Percentiles rank a stretch among this genome's conserved stretches.
These are phyloP conservation scores for Tetanocera ferruginea DNA, from an alignment of 2,888 invertebrate species.

Conservation along the genomic window DNA sequence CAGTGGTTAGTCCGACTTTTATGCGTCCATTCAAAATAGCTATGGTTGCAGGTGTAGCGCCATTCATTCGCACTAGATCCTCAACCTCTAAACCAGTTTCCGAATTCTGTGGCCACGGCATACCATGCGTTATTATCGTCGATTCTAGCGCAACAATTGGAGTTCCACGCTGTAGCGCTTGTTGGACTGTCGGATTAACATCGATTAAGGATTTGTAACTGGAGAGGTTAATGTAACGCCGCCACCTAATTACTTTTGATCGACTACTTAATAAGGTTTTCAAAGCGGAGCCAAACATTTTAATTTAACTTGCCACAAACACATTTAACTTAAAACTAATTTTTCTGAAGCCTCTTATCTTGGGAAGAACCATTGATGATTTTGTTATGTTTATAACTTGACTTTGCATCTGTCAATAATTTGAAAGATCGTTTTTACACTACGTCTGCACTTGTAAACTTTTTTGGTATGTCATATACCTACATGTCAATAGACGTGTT, in stretches of 20 bases:
- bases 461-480: no score
- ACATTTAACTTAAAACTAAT: background rate
- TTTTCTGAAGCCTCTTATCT: background rate
- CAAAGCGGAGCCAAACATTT: background rate
- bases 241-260: background rate
- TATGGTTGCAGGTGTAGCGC: conserved; percentile 92
- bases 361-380: background rate
- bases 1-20: conserved; percentile 80
- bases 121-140: conserved; percentile 97
- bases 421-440: no score
- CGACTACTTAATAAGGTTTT: background rate
- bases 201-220: conserved; percentile 58
- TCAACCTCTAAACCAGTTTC: conserved; percentile 76
- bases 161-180: conserved; percentile 74
- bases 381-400: no score
- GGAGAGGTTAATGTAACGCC: background rate
- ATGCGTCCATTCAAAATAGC: conserved; percentile 88
- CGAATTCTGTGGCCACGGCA: conserved; percentile 94
- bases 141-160: conserved; percentile 97
- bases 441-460: no score
- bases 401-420: no score
- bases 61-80: conserved; percentile 80
- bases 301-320: background rate
- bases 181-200: conserved; percentile 75
- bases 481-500: no score